Base-by-base conservation (phyloP, 2,113 vertebrate genomes). In the Calypte anna region DNA sequence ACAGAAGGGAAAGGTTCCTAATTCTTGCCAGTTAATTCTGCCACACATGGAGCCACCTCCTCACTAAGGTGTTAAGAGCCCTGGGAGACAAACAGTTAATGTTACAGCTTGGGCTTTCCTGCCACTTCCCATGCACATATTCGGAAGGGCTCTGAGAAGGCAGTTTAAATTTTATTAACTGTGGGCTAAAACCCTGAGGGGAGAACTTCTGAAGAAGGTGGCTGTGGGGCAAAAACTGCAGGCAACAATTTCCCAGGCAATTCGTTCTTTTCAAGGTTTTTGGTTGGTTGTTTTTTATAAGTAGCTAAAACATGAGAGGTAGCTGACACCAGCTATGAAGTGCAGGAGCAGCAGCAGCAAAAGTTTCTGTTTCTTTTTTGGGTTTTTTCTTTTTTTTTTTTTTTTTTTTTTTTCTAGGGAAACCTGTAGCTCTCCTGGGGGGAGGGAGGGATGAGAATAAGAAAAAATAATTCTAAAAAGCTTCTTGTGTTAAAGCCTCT, bases 401-500 rank as follows among this genome's bases (percentile, higher is more conserved):
- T 18, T 13, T 11, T 6, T 2, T 0, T 2, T 4, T 1, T 30
- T 51, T 69, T 40, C 58, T 55, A 46, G 43, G 48, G 81, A 88
- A 89, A 88, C 88, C 91, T 94, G 88, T 55, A 82, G 74, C 83
- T 73, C 61, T 93, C 43, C 53, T 21, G 84, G 68, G 22, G 33
- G 4, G 14, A 18, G 46, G 18, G 46, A 18, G 46, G 46, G 9
- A 21, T 20, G 46, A 20, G 8, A 21, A 9, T 8, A 28, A 40
- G 28, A 54, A 55, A 55, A 67, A 22, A 40, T 53, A 43, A 14
- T 9, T 20, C 73, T 59, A 68, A 93, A 94, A 70, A 77, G 88
- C 76, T 82, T 66, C 91, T 90, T 88, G 75, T 80, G 62, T 91
- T 33, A 83, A 82, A 89, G 36, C 61, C 58, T 90, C 43, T 90